Conservation (phyloP, 2,113 vertebrate species). For the Atherinomorus stipes region DNA sequence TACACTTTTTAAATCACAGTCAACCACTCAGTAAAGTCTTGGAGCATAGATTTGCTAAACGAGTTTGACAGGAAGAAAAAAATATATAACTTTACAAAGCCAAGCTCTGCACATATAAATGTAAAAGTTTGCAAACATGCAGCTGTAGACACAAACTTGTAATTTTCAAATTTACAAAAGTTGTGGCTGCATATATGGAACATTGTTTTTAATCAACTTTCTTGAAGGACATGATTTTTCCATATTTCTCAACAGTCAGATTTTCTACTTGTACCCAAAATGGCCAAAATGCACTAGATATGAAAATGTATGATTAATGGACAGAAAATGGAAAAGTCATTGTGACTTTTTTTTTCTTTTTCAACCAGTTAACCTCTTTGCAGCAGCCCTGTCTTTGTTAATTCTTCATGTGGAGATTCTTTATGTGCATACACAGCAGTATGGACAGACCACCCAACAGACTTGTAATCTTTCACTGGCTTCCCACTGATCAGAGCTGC, state of each 20-base stretch:
- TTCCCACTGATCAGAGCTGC: neutral
- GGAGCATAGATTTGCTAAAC: too few relatives aligned
- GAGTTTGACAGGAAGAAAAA: neutral
- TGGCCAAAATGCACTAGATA: constrained; percentile 45
- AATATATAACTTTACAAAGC: neutral
- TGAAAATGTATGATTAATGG: constrained; percentile 6
- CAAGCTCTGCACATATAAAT: neutral
- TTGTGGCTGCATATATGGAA: neutral
- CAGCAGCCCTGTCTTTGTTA: constrained; percentile 12
- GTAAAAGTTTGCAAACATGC: neutral
- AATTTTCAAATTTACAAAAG: neutral
- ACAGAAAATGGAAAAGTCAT: constrained; percentile 28
- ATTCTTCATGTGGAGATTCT: neutral
- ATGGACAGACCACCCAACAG: constrained; percentile 3
- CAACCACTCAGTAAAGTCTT: neutral
- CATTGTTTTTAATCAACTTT: neutral
- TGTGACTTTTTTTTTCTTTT: neutral
- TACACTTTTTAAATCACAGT: neutral
- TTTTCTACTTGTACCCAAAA: constrained; percentile 46
- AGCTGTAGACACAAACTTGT: neutral
- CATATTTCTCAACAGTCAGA: constrained; percentile 20
- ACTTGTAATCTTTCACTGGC: constrained; percentile 5
- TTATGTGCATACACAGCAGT: constrained; percentile 2
- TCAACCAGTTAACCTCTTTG: neutral
- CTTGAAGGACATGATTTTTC: neutral